Evolutionary conservation across 2,888 invertebrate genomes (phyloP).

Genomic region (Meganola albula): DNA sequence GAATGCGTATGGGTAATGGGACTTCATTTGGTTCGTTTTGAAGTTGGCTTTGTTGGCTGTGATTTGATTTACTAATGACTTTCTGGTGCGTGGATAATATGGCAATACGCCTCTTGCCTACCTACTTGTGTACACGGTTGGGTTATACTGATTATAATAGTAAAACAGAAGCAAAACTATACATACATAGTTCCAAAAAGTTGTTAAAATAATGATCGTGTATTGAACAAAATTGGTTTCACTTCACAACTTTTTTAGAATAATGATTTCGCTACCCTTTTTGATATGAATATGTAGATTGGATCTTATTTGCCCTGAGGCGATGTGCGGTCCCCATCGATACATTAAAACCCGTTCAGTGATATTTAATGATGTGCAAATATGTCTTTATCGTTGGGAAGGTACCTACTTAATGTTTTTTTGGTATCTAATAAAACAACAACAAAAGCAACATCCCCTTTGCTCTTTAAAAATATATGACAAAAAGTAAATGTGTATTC

Average conservation of each 20-base stretch:
- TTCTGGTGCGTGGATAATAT: constrained; percentile 4
- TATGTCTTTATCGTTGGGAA: neutral
- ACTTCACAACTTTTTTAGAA: no score
- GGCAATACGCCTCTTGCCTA: no score
- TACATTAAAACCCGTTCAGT: constrained; percentile 26
- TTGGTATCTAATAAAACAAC: no score
- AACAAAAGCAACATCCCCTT: neutral
- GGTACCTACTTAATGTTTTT: no score
- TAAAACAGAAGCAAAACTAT: no score
- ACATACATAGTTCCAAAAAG: no score
- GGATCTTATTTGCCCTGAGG: constrained; percentile 15
- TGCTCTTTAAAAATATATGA: no score
- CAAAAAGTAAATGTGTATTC: no score
- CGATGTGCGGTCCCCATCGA: constrained; percentile 14
- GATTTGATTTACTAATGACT: constrained; percentile 24
- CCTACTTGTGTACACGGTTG: no score
- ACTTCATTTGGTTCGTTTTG: constrained; percentile 37
- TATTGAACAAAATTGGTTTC: no score
- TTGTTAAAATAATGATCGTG: no score
- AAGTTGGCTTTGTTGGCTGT: constrained; percentile 22
- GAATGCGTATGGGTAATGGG: constrained; percentile 33
- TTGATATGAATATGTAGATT: constrained; percentile 16
- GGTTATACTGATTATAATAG: neutral
- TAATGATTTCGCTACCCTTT: constrained; percentile 1
- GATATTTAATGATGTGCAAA: constrained; percentile 15